Conservation (phyloP, 2,113 vertebrate species). For the Grallaria varia region DNA sequence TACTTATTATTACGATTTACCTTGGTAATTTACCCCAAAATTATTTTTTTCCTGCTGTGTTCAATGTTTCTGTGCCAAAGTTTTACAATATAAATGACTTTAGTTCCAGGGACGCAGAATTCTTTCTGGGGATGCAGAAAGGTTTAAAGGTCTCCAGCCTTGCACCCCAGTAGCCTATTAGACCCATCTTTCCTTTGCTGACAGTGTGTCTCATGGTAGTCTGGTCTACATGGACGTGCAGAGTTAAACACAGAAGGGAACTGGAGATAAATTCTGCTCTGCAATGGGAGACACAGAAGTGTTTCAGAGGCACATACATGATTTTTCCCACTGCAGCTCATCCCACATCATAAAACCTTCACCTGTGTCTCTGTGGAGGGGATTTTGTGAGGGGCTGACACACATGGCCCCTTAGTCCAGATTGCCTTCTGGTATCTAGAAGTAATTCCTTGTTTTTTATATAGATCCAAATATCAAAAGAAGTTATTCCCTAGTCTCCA, state of each 20-base stretch:
- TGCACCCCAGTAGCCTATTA: background rate
- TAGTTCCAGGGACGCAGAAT: accelerated
- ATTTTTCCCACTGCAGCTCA: background rate
- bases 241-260: background rate
- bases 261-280: background rate
- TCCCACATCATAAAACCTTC: background rate
- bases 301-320: background rate
- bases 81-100: background rate
- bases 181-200: background rate
- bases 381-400: background rate
- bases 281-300: background rate
- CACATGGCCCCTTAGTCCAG: background rate
- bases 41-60: background rate
- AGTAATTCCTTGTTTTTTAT: background rate
- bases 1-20: background rate
- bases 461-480: background rate
- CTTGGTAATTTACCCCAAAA: background rate
- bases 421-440: background rate
- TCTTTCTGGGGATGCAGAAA: background rate
- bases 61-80: background rate
- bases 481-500: background rate
- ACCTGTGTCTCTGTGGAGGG: background rate
- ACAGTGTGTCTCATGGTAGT: background rate
- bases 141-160: background rate
- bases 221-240: background rate